These are phyloP conservation scores for Psophia crepitans DNA, from an alignment of 2,113 vertebrate genomes.

Conservation along the genomic window DNA sequence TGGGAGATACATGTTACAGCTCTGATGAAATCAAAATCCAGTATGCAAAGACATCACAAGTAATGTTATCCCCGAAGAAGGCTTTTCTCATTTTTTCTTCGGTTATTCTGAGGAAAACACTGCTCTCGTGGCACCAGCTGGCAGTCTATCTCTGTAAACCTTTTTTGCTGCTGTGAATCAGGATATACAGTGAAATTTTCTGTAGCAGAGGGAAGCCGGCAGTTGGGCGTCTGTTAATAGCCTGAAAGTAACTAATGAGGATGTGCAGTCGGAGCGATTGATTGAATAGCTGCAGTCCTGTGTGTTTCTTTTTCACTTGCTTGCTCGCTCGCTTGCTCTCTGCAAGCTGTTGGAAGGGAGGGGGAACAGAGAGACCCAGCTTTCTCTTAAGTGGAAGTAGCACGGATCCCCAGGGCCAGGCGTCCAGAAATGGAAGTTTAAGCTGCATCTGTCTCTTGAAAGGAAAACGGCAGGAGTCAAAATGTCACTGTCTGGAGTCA, in stretches of 20 bases:
- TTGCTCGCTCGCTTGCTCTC: conserved; percentile 22
- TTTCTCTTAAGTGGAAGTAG: conserved; percentile 66
- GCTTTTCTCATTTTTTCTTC: background rate
- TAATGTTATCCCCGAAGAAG: conserved; percentile 30
- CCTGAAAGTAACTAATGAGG: conserved; percentile 83
- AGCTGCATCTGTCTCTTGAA: conserved; percentile 60
- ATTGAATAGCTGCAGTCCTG: conserved; percentile 88
- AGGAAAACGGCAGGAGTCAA: conserved; percentile 60
- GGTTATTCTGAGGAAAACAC: conserved; percentile 24
- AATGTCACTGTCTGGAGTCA: conserved; percentile 71
- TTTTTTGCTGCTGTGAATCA: conserved; percentile 35
- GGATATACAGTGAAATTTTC: conserved; percentile 56
- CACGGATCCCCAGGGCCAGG: conserved; percentile 74
- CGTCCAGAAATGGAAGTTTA: conserved; percentile 68
- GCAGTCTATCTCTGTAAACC: conserved; percentile 46
- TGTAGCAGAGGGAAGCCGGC: conserved; percentile 46
- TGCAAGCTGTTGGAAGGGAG: conserved; percentile 68
- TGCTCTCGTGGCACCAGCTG: conserved; percentile 61
- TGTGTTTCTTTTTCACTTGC: conserved; percentile 60
- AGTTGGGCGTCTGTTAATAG: conserved; percentile 75
- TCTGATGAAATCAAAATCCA: conserved; percentile 17
- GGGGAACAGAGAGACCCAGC: conserved; percentile 56
- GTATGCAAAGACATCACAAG: conserved; percentile 1
- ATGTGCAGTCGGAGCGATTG: conserved; percentile 85
- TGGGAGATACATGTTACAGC: background rate